Base-by-base conservation (phyloP, 53 echinoderm and acorn worm species). In the Zoroaster sp. region DNA sequence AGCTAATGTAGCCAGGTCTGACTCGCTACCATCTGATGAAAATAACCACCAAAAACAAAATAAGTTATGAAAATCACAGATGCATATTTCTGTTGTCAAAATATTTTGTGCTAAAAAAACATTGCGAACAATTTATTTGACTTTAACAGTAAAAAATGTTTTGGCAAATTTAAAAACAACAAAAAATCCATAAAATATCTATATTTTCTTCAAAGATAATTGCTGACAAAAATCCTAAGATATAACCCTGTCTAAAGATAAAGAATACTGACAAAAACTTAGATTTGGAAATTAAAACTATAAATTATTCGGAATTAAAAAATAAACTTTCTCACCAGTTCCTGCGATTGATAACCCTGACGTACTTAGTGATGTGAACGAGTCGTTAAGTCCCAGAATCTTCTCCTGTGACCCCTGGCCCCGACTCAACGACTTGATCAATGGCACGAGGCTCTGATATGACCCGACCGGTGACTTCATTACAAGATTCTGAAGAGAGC, bases 351-450 rank as follows among this genome's bases (percentile, higher is more conserved):
- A 93, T 69, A 93, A 49, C 37, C 91, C 93, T 15, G 95, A 93
- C 11, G 91, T 95, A 45, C 93, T 93, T 11, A 93, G 91, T 5
- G 95, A 95, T 13, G 93, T 88, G 66, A 88, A 91, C 38, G 95
- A 95, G 47, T 93, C 93, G 12, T 77, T 91, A 47, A 95, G 46
- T 4, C 83, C 91, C 68, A 88, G 42, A 73, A 95, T 68, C 39
- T 93, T 88, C 68, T 93, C 93, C 87, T 93, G 95, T 17, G 95
- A 93, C n/a, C 93, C 93, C 77, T 83, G 86, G 2, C 93, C 91
- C 11, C 87, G 18, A 59, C 88, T 55, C 25, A 73, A 75, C 0
- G 81, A 68, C 31, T 44, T 75, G 35, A 35, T 66, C 36, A 75
- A 47, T 1, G 86, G 83, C 14, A 67, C 86, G 23, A 96, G 86